Base-by-base conservation (phyloP, 2,888 invertebrate species). In the Autographa gamma region DNA sequence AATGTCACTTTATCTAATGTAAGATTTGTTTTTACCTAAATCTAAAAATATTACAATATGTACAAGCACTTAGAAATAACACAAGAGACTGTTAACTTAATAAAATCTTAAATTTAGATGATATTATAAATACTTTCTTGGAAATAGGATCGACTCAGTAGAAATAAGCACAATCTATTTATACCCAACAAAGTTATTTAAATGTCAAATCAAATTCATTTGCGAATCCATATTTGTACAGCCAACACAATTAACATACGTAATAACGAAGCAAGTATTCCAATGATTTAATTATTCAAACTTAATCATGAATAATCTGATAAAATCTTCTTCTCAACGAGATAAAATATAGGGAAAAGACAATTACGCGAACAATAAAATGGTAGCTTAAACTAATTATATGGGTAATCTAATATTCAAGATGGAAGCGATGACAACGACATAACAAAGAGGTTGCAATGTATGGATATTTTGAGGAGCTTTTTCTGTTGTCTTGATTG, bases 361-460 rank as follows among this genome's bases (percentile, higher is more conserved):
- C 65, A 71, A 81, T 83, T 80, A 78, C 73, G 72, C 64, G 73
- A 66, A 79, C 76, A 82, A 85, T 85, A 86, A 86, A 89, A 80
- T 73, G 84, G 83, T 81, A 73, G 62, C 73, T 68, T 88, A 87
- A 89, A 84, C 80, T 84, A 84, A 89, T 89, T 88, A 86, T 65
- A 60, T 59, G 74, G 72, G 69, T 86, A 85, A 88, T 88, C 71
- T 78, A 79, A 85, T 83, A 79, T 78, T 81, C 74, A 64, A 63
- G 67, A 68, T 43, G 59, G 48, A 71, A 79, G 64, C 60, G 59
- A 14, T 71, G 69, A 43, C 48, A 31, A 43, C 61, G 52, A 67
- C 38, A 14, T 62, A 56, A 60, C 38, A 56, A 63, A 63, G 34
- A 78, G 63, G 75, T 65, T 65, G 60, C n/a, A 48, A 41, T 74